Base-by-base conservation (phyloP, 1,140 invertebrate genomes). In the Limonius californicus region DNA sequence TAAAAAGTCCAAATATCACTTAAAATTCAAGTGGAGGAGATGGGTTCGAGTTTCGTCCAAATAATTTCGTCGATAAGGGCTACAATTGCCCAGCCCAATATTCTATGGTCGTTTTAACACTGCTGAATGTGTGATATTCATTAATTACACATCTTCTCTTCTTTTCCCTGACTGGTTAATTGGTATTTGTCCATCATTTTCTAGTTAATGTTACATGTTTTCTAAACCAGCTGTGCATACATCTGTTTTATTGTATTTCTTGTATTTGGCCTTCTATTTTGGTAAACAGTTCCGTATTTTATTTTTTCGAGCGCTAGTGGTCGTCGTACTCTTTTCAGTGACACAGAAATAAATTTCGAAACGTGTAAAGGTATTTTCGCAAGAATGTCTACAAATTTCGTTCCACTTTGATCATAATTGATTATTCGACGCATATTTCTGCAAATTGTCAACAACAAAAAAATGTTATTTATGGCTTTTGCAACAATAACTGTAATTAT, bases 171-270 rank as follows among this genome's bases (percentile, higher is more conserved):
- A n/a, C 45, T 14, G 45, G 1, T 19, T 16, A 50, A 50, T 50
- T 50, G 8, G 2, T 14, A 19, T 50, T 50, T 21, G 45, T 19
- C 45, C 16, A 50, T 50, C 45, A 50, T 50, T 50, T 50, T 50
- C 45, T 50, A 50, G 16, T 50, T 50, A 50, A 50, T 50, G 45
- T 21, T 50, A 39, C 35, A 50, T 50, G 45, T 50, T 50, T 50
- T 50, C 16, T 18, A 19, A 50, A 50, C 45, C 45, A 50, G 45
- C 45, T 50, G 45, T 50, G 45, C 45, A 50, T 50, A 50, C 45
- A 50, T 50, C 45, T 50, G 45, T 50, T 50, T 50, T 50, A 50
- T 50, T 50, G 45, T 50, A 50, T 50, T 50, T 50, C 45, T 50
- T 50, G 16, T 21, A 50, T 18, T 50, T 50, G 16, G 45, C 20